Evolutionary conservation across 1,140 invertebrate genomes (phyloP).

Genomic region (Hyposmocoma kahamanoa): DNA sequence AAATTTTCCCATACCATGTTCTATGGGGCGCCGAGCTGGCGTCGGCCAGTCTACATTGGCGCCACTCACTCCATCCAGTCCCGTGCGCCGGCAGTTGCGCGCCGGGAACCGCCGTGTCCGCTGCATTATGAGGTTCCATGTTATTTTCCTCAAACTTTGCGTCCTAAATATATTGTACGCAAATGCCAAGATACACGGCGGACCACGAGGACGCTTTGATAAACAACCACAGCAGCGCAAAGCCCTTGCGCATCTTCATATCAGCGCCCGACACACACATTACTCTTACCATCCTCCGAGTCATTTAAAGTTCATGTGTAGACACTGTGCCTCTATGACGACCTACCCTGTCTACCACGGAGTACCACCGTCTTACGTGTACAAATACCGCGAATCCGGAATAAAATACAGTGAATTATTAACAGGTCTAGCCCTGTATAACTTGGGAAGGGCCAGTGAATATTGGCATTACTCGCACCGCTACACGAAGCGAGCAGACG

Average conservation of each 20-base stretch:
- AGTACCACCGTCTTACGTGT: conserved; percentile 49
- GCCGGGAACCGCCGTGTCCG: conserved; percentile 40
- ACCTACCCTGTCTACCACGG: conserved; percentile 54
- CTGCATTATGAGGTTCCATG: conserved; percentile 40
- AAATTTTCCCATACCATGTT: too few species aligned
- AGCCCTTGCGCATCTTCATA: conserved; percentile 23
- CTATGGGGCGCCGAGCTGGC: conserved; percentile 30
- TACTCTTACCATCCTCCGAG: conserved; percentile 54
- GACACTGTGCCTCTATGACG: conserved; percentile 34
- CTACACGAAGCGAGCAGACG: conserved; percentile 29
- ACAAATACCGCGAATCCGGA: conserved; percentile 47
- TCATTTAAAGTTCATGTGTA: conserved; percentile 45
- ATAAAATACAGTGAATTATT: conserved; percentile 41
- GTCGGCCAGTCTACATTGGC: conserved; percentile 34
- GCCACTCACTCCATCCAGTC: conserved; percentile 36
- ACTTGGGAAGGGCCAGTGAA: conserved; percentile 40
- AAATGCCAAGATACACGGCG: conserved; percentile 43
- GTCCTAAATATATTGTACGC: conserved; percentile 18
- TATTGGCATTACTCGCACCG: conserved; percentile 34
- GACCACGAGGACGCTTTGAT: conserved; percentile 33
- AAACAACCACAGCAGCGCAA: conserved; percentile 4
- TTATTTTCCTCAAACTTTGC: conserved; percentile 17
- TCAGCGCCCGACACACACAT: conserved; percentile 44
- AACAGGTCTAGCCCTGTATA: conserved; percentile 53
- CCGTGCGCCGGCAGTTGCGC: conserved; percentile 44